phyloP scores from a whole-genome alignment of 2,888 invertebrate genomes.

The Galeopsomyia nigrocyanea region DNA sequence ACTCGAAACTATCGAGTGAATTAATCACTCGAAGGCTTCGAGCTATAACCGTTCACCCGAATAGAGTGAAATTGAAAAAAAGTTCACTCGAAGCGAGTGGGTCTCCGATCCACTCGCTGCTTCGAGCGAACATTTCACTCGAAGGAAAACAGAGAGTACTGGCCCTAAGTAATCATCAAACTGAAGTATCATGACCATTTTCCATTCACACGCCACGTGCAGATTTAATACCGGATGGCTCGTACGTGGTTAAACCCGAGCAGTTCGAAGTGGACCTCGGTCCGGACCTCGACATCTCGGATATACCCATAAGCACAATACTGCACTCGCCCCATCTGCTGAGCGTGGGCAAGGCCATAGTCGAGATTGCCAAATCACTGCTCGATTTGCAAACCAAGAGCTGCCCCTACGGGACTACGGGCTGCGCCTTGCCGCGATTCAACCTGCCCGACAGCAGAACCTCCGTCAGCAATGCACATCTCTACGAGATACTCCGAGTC shows the following conservation, averaged over 20 bases:
- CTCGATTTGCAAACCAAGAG: constrained; percentile 51
- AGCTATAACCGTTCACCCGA: too few relatives aligned
- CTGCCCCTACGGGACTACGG: constrained; percentile 23
- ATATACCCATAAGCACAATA: constrained; percentile 50
- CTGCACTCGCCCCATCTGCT: constrained; percentile 61
- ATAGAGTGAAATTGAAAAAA: too few relatives aligned
- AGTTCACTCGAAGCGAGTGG: too few relatives aligned
- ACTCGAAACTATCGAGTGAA: too few relatives aligned
- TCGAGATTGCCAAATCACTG: constrained; percentile 56
- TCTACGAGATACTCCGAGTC: constrained; percentile 60
- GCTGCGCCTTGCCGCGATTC: constrained; percentile 56
- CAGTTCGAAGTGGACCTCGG: constrained; percentile 41
- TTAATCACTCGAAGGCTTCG: too few relatives aligned
- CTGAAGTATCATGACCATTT: too few relatives aligned
- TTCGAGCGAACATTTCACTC: too few relatives aligned
- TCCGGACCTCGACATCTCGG: constrained; percentile 49
- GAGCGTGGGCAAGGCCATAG: constrained; percentile 61
- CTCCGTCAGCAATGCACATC: constrained; percentile 55
- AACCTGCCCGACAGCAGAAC: constrained; percentile 45
- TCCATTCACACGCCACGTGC: too few relatives aligned
- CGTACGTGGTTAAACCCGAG: constrained; percentile 49
- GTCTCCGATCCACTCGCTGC: too few relatives aligned
- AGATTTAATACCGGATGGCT: constrained; percentile 61
- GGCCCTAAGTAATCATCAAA: too few relatives aligned
- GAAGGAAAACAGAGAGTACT: too few relatives aligned